Evolutionary conservation across 2,888 invertebrate genomes (phyloP).

Genomic region (Alitta virens): DNA sequence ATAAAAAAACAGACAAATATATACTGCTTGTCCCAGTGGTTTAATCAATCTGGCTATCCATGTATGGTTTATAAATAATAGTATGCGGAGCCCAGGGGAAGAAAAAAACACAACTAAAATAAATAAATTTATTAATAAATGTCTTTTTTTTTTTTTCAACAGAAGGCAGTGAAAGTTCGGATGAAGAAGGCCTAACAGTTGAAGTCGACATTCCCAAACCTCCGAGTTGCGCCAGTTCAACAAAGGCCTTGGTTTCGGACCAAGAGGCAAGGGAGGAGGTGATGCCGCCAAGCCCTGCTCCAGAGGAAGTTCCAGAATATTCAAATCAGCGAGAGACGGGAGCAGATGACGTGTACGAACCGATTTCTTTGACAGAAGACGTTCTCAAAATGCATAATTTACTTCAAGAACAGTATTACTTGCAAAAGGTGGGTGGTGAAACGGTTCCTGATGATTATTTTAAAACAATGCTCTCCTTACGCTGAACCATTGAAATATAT

Average conservation of each 20-base stretch:
- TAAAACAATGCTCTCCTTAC: too few species aligned
- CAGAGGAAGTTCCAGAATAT: slow-evolving; percentile 9
- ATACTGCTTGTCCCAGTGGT: too few species aligned
- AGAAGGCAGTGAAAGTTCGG: too few species aligned
- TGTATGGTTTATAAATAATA: too few species aligned
- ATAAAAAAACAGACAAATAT: too few species aligned
- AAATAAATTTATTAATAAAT: too few species aligned
- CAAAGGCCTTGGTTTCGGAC: slow-evolving; percentile 41
- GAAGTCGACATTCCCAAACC: slow-evolving; percentile 28
- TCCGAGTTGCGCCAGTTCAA: slow-evolving; percentile 42
- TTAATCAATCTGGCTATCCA: too few species aligned
- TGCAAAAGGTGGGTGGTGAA: slow-evolving; percentile 30
- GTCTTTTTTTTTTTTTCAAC: too few species aligned
- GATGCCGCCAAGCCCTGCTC: slow-evolving; percentile 23
- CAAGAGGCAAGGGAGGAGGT: slow-evolving; percentile 36
- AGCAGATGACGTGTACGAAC: slow-evolving; percentile 20
- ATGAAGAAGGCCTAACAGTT: neutral
- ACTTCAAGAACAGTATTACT: slow-evolving; percentile 35
- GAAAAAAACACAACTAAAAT: too few species aligned
- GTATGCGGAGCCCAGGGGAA: too few species aligned
- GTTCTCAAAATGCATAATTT: slow-evolving; percentile 35
- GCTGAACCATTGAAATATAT: too few species aligned
- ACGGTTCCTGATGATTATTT: too few species aligned
- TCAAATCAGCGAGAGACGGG: neutral
- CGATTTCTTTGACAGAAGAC: slow-evolving; percentile 35